A percentile compares a stretch with the other conserved stretches of the same genome.
These are phyloP conservation scores for Coregonus clupeaformis DNA, from an alignment of 2,113 vertebrate species.

Conservation along the genomic window DNA sequence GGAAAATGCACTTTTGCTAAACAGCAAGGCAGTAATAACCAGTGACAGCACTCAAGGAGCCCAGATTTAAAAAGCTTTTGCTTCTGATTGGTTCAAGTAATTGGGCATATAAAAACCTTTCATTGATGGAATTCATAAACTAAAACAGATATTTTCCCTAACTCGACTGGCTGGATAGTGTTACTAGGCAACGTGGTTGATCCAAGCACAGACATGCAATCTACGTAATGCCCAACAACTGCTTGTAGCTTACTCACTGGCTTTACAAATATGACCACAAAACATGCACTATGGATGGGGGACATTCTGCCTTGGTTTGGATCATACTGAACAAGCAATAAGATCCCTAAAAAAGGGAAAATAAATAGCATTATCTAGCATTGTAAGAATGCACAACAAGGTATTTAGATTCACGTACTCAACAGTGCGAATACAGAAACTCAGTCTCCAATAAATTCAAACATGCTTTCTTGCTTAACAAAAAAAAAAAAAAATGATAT, in stretches of 20 bases:
- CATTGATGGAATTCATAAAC: constrained; percentile 56
- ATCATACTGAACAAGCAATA: constrained; percentile 16
- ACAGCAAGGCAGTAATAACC: constrained; percentile 75
- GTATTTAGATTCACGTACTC: no score
- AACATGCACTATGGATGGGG: neutral
- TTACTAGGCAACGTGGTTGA: constrained; percentile 56
- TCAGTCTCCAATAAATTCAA: constrained; percentile 3
- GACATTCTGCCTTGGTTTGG: neutral
- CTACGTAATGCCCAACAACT: constrained; percentile 22
- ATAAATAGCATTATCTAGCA: no score
- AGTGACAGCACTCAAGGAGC: constrained; percentile 73
- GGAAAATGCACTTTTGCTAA: constrained; percentile 80
- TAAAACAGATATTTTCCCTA: constrained; percentile 61
- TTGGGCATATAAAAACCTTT: constrained; percentile 45
- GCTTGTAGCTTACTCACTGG: constrained; percentile 5
- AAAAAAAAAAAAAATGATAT: neutral
- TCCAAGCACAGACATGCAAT: constrained; percentile 34
- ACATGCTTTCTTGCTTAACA: neutral
- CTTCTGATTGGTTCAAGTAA: constrained; percentile 66
- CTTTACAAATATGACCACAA: constrained; percentile 18
- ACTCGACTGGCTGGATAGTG: constrained; percentile 26
- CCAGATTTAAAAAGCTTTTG: constrained; percentile 63
- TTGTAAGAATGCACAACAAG: no score
- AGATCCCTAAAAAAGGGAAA: neutral
- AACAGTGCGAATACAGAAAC: no score